These are phyloP conservation scores for Mythimna ferrago DNA, from an alignment of 2,888 invertebrate species.

Conservation along the genomic window DNA sequence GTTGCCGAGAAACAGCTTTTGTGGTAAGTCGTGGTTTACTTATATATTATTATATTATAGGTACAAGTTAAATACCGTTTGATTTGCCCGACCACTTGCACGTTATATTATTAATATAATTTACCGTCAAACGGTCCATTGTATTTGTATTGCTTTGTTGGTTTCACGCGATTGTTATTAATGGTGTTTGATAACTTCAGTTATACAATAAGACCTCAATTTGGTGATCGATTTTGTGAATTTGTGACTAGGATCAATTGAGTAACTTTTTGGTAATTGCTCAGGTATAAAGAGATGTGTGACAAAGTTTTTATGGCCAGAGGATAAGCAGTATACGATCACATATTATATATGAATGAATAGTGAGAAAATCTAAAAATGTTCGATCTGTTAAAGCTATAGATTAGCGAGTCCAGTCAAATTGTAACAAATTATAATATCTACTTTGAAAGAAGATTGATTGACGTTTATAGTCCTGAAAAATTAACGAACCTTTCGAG, in stretches of 20 bases:
- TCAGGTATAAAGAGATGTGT: not conserved
- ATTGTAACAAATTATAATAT: too few species aligned
- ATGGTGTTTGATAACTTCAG: constrained; percentile 33
- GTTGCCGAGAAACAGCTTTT: constrained; percentile 32
- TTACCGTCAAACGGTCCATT: constrained; percentile 30
- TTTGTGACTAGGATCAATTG: not conserved
- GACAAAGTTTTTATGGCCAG: not conserved
- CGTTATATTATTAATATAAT: constrained; percentile 52
- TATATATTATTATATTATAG: constrained; percentile 1
- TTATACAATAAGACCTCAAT: constrained; percentile 20
- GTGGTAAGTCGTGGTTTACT: constrained; percentile 28
- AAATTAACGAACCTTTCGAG: too few species aligned
- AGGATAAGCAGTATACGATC: not conserved
- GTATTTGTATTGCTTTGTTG: constrained; percentile 48
- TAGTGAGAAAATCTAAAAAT: too few species aligned
- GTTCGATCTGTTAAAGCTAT: too few species aligned
- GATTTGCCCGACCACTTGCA: constrained; percentile 37
- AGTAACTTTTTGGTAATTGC: not conserved
- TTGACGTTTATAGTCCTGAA: too few species aligned
- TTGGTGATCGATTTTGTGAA: not conserved
- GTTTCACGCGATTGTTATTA: constrained; percentile 38
- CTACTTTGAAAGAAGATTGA: too few species aligned
- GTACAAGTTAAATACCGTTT: constrained; percentile 36
- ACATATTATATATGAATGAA: too few species aligned
- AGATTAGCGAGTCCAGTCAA: too few species aligned